Conservation (phyloP, 2,797 vertebrate genomes). For the Manis crassicaudata region DNA sequence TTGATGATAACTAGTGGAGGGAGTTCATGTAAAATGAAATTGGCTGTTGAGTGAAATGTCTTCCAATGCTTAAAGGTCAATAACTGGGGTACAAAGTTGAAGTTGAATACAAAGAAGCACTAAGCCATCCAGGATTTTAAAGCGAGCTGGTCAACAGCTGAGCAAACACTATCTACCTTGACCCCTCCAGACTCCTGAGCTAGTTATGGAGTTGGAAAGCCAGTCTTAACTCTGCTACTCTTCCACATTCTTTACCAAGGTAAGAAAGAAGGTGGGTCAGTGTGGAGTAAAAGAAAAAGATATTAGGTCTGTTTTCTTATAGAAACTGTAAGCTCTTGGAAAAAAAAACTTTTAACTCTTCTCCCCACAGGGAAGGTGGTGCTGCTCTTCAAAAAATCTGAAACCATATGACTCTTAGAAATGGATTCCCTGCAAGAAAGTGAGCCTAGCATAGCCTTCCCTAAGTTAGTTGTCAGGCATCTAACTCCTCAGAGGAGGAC, state of each 20-base stretch:
- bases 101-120: background rate
- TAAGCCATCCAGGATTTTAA: background rate
- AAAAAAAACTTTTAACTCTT: background rate
- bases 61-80: background rate
- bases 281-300: background rate
- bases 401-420: background rate
- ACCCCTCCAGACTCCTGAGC: background rate
- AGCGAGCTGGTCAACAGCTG: background rate
- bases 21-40: background rate
- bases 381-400: background rate
- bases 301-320: background rate
- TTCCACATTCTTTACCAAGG: background rate
- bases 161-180: rapidly evolving
- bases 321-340: background rate
- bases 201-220: background rate
- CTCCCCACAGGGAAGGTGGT: background rate
- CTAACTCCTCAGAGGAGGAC: background rate
- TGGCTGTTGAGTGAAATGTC: background rate
- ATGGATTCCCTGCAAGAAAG: background rate
- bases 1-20: background rate
- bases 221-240: background rate
- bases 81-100: background rate
- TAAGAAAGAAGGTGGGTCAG: background rate
- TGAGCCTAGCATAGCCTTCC: background rate
- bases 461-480: background rate